Evolutionary conservation across 2,797 vertebrate genomes (phyloP).

Genomic region (Dermochelys coriacea): DNA sequence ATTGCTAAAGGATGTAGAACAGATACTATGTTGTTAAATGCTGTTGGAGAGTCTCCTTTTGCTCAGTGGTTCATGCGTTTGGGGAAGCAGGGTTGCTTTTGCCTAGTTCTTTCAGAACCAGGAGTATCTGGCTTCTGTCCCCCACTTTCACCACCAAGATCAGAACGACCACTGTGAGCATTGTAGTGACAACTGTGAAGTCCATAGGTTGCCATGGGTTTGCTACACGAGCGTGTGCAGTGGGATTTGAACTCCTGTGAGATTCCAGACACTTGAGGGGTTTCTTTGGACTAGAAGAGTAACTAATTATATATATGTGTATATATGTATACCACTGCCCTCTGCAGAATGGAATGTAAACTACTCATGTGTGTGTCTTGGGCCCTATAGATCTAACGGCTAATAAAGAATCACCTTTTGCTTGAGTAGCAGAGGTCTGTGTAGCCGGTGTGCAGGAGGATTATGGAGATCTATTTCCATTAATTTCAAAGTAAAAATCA

Average conservation of each 20-base stretch:
- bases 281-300: neutral
- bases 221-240: neutral
- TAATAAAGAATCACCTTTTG: constrained; percentile 57
- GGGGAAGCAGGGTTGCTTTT: neutral
- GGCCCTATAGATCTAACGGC: constrained; percentile 46
- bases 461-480: constrained; percentile 39
- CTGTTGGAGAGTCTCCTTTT: neutral
- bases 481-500: constrained; percentile 43
- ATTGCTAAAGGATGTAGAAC: constrained; percentile 42
- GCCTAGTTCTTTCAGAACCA: neutral
- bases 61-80: neutral
- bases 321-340: neutral
- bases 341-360: constrained; percentile 51
- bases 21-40: constrained; percentile 30
- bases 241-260: neutral
- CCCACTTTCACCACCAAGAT: neutral
- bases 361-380: constrained; percentile 39
- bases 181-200: neutral
- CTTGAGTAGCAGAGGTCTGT: constrained; percentile 46
- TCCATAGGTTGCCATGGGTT: neutral
- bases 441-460: constrained; percentile 46
- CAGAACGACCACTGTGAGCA: neutral
- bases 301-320: neutral
- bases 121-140: neutral
- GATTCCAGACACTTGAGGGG: neutral